Evolutionary conservation across 2,113 vertebrate genomes (phyloP).

Genomic region (Mobula birostris): DNA sequence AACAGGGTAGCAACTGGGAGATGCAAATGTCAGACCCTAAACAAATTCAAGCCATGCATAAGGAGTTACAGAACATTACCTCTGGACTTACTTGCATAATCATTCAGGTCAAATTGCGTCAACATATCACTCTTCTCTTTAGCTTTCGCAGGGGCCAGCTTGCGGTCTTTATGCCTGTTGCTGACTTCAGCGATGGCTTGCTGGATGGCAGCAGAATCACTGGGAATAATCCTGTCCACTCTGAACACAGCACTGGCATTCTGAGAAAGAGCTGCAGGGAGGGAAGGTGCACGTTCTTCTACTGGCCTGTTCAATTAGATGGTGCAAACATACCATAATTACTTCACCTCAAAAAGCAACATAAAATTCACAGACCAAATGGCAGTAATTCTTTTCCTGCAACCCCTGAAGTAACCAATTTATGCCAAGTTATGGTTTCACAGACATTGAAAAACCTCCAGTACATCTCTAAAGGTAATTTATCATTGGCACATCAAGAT

Average conservation of each 20-base stretch:
- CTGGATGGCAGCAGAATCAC: conserved; percentile 58
- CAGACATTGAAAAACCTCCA: background rate
- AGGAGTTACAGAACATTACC: background rate
- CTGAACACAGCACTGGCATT: conserved; percentile 57
- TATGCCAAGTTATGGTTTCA: background rate
- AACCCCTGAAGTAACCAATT: background rate
- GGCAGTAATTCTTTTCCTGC: background rate
- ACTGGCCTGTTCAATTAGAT: conserved; percentile 47
- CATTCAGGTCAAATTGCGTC: conserved; percentile 37
- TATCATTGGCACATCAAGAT: background rate
- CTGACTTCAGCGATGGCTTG: conserved; percentile 57
- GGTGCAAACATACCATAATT: background rate
- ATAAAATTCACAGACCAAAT: background rate
- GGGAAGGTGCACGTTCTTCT: conserved; percentile 50
- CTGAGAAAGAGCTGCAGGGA: conserved; percentile 49
- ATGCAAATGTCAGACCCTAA: background rate
- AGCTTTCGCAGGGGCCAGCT: conserved; percentile 37
- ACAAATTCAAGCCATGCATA: background rate
- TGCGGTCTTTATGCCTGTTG: conserved; percentile 46
- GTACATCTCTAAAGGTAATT: background rate
- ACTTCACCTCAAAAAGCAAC: background rate
- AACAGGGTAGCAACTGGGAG: background rate
- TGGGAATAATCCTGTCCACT: conserved; percentile 60
- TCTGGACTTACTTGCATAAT: conserved; percentile 34
- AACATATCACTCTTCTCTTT: conserved; percentile 30